A percentile compares a stretch with the other conserved stretches of the same genome.
Evolutionary conservation across 1,140 invertebrate species (phyloP).

Genomic region (Coboldia fuscipes): DNA sequence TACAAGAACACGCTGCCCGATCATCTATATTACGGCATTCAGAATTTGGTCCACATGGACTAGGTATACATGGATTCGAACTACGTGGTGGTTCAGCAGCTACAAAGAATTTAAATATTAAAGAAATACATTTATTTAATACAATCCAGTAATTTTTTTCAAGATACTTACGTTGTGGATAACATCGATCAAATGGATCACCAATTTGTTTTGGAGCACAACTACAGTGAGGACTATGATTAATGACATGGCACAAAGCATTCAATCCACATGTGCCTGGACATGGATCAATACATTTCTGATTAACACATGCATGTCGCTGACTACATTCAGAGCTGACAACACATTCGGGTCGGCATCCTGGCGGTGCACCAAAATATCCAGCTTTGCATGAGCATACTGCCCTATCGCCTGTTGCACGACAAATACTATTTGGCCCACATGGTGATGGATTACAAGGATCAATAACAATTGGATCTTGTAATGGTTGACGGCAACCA

Average conservation of each 20-base stretch:
- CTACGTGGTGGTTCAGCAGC: conserved; percentile 15
- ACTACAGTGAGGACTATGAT: conserved; percentile 68
- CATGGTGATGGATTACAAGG: conserved; percentile 61
- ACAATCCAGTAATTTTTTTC: background rate
- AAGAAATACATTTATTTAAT: conserved; percentile 4
- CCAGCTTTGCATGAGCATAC: conserved; percentile 57
- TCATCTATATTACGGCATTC: conserved; percentile 45
- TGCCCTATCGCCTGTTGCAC: conserved; percentile 40
- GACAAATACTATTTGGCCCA: conserved; percentile 58
- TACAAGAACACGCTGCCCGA: conserved; percentile 53
- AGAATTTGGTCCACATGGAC: conserved; percentile 64
- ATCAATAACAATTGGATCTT: conserved; percentile 52
- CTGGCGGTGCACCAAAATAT: conserved; percentile 53
- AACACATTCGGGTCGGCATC: conserved; percentile 56
- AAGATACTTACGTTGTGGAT: conserved; percentile 35
- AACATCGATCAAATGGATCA: conserved; percentile 64
- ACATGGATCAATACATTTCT: conserved; percentile 66
- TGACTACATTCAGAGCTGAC: conserved; percentile 53
- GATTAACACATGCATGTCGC: conserved; percentile 51
- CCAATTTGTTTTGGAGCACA: conserved; percentile 50
- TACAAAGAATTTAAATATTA: conserved; percentile 6
- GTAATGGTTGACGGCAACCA: conserved; percentile 35
- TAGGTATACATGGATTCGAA: conserved; percentile 48
- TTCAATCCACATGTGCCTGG: conserved; percentile 54
- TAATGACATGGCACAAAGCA: conserved; percentile 54